Evolutionary conservation across 1,140 invertebrate genomes (phyloP).

Genomic region (Leucophenga varia): DNA sequence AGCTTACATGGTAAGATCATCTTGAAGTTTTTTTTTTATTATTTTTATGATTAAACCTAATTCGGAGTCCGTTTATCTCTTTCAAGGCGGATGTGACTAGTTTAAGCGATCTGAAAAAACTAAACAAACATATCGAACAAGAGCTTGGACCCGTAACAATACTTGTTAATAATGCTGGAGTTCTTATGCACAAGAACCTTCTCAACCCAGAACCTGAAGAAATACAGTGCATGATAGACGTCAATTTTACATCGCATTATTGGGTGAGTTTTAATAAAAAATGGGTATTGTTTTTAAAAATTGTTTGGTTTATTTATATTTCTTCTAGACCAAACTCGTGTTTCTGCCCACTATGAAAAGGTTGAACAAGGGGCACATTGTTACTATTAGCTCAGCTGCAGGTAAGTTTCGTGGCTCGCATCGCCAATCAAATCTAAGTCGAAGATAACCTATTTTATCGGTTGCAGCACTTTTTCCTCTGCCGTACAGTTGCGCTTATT

Average conservation of each 20-base stretch:
- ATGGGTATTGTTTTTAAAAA: too few relatives aligned
- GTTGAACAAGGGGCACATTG: constrained; percentile 77
- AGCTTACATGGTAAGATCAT: constrained; percentile 24
- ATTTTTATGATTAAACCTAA: too few relatives aligned
- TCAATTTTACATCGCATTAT: constrained; percentile 34
- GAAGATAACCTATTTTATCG: not conserved
- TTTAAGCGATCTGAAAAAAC: constrained; percentile 15
- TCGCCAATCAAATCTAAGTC: not conserved
- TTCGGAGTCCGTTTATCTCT: too few relatives aligned
- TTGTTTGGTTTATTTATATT: not conserved
- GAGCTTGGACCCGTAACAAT: constrained; percentile 38
- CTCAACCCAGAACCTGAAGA: constrained; percentile 15
- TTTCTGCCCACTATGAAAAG: constrained; percentile 84
- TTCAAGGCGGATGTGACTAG: constrained; percentile 24
- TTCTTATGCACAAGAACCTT: constrained; percentile 22
- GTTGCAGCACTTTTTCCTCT: constrained; percentile 17
- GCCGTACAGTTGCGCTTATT: constrained; percentile 56
- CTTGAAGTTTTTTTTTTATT: too few relatives aligned
- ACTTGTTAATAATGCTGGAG: constrained; percentile 42
- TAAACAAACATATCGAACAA: constrained; percentile 13
- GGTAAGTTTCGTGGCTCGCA: too few relatives aligned
- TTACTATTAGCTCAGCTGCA: constrained; percentile 80
- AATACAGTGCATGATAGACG: constrained; percentile 32
- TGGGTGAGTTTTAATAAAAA: constrained; percentile 22
- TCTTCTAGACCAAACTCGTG: constrained; percentile 61